Evolutionary conservation across 2,113 vertebrate species (phyloP), one percentile per base, ranked within the genome.

Genomic region (Tenebrosternarchus preto): DNA sequence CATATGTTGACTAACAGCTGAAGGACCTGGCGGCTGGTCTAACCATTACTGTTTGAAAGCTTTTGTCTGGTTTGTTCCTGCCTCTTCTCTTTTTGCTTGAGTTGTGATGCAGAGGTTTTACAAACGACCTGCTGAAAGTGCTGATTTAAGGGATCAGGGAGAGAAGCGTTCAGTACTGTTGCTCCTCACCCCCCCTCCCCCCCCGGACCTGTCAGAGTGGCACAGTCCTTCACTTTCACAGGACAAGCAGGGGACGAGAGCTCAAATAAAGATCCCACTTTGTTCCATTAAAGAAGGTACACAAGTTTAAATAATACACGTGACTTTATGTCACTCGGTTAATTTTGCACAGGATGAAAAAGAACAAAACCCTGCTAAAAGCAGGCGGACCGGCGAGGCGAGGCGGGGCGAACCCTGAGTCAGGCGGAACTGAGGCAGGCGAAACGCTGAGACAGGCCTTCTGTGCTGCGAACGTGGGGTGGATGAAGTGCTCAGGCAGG

Each of bases 251-350:
- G 53, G 85, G n/a, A 85, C 56, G 25, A 16, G 78, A 77, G 66
- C 43, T 64, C 50, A 76, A 74, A 82, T 63, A 73, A 75, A 73
- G 64, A 84, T 84, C 68, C 84, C 83, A 90, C 89, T 93, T 90
- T 91, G 88, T 88, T 90, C 91, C 91, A 92, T 91, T 86, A 90
- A 84, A 85, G 86, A 78, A 84, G 81, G 88, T 71, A 87, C 84
- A 83, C 31, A 67, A 19, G 27, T 29, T 12, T 22, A 7, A 92
- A 93, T 92, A 92, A 92, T 90, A 78, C 43, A 93, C 87, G 57
- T 27, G 59, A 59, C 86, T 85, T 77, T 73, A 86, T 67, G 77
- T 86, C 89, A 88, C 86, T 82, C 85, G 61, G 33, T 81, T 86
- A 83, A 81, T 88, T 82, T 82, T 84, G 63, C 77, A 81, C 56